phyloP scores from a whole-genome alignment of 2,888 invertebrate genomes.

The Dolichomitus sp. region DNA sequence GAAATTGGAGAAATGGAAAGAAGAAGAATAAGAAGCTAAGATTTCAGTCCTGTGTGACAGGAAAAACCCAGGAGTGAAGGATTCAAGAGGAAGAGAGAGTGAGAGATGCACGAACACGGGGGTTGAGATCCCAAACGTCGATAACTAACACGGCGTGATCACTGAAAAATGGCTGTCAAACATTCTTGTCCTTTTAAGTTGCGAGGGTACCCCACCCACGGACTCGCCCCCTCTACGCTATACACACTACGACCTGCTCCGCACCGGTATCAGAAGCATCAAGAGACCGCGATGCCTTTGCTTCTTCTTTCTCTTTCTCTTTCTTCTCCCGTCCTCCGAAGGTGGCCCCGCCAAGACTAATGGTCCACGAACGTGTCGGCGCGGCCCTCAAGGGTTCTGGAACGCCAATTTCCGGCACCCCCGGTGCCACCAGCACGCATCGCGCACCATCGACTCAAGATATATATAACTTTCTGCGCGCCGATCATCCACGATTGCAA shows the following conservation, averaged over 20 bases:
- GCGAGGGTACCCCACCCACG: slow-evolving; percentile 79
- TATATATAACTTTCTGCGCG: slow-evolving; percentile 35
- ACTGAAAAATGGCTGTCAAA: slow-evolving; percentile 86
- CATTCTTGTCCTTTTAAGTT: slow-evolving; percentile 84
- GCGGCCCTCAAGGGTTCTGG: slow-evolving; percentile 75
- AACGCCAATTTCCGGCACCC: slow-evolving; percentile 79
- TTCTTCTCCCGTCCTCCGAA: slow-evolving; percentile 65
- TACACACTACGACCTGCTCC: slow-evolving; percentile 23
- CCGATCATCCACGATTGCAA: slow-evolving; percentile 18
- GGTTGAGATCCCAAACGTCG: slow-evolving; percentile 74
- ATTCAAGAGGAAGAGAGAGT: slow-evolving; percentile 35
- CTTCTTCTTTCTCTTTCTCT: slow-evolving; percentile 60
- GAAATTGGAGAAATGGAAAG: slow-evolving; percentile 49
- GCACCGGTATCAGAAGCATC: slow-evolving; percentile 47
- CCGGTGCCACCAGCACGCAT: slow-evolving; percentile 68
- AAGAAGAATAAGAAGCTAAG: slow-evolving; percentile 30
- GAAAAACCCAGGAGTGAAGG: slow-evolving; percentile 47
- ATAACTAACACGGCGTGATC: slow-evolving; percentile 84
- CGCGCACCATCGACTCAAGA: slow-evolving; percentile 43
- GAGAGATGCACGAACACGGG: slow-evolving; percentile 45
- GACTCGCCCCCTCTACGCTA: slow-evolving; percentile 25
- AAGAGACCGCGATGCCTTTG: slow-evolving; percentile 65
- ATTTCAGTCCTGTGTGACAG: slow-evolving; percentile 42
- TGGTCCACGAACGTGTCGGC: slow-evolving; percentile 79
- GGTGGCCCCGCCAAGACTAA: slow-evolving; percentile 76